Conservation (phyloP, 2,113 vertebrate genomes). For the Phalacrocorax brasilianus region DNA sequence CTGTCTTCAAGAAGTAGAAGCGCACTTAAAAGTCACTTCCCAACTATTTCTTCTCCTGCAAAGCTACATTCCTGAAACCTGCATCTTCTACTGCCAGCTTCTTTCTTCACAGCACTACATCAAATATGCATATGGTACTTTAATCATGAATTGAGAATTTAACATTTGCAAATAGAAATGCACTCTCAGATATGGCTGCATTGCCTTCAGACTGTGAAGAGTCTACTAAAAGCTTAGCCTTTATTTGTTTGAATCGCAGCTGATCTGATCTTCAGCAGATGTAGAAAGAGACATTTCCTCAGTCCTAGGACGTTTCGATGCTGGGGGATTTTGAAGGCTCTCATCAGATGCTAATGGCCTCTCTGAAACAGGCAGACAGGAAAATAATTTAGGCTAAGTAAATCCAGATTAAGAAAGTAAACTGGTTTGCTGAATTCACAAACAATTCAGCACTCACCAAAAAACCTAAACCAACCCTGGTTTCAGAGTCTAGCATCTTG, state of each 20-base stretch:
- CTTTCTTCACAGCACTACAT: background rate
- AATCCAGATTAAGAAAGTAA: background rate
- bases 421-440: background rate
- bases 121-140: background rate
- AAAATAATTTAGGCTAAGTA: background rate
- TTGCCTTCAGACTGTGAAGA: background rate
- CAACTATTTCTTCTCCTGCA: background rate
- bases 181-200: background rate
- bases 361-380: conserved; percentile 71
- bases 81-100: background rate
- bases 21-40: background rate
- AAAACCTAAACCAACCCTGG: background rate
- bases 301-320: conserved; percentile 83
- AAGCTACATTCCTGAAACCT: background rate
- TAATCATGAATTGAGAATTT: background rate
- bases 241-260: background rate
- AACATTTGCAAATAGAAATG: background rate
- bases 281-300: conserved; percentile 32
- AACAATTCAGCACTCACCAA: background rate
- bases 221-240: background rate
- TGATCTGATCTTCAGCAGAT: background rate
- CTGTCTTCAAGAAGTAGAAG: background rate
- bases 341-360: conserved; percentile 76
- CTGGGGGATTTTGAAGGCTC: conserved; percentile 76
- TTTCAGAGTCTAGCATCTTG: background rate